These are phyloP conservation scores for Borostomias antarcticus DNA, from an alignment of 2,797 vertebrate species.

Conservation along the genomic window DNA sequence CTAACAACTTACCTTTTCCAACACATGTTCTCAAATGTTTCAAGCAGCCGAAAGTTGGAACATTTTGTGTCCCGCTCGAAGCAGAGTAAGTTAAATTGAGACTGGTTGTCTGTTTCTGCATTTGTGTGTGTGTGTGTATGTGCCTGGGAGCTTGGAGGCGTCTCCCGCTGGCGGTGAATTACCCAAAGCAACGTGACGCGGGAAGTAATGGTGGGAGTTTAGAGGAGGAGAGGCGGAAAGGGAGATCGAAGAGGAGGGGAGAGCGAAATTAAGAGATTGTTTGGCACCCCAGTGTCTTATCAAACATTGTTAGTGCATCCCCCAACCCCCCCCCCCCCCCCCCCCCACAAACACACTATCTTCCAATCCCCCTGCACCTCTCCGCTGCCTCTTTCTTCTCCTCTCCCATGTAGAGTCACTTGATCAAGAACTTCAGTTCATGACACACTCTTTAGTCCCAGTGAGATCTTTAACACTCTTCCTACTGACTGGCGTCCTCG, in stretches of 20 bases:
- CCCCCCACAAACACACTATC: too few species aligned
- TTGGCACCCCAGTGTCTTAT: slow-evolving; percentile 62
- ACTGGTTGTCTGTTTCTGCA: background rate
- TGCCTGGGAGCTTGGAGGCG: slow-evolving; percentile 53
- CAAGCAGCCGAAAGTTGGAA: slow-evolving; percentile 32
- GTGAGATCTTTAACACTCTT: too few species aligned
- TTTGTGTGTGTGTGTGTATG: background rate
- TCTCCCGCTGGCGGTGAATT: slow-evolving; percentile 68
- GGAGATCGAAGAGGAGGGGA: slow-evolving; percentile 21
- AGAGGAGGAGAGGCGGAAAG: slow-evolving; percentile 33
- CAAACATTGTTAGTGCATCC: slow-evolving; percentile 66
- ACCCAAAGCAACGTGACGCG: slow-evolving; percentile 62
- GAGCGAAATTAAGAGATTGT: slow-evolving; percentile 52
- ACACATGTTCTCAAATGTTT: slow-evolving; percentile 52
- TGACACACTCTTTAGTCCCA: too few species aligned
- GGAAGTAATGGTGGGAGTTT: slow-evolving; percentile 26
- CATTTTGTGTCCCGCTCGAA: slow-evolving; percentile 50
- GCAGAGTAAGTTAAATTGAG: slow-evolving; percentile 30
- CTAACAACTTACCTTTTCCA: slow-evolving; percentile 34
- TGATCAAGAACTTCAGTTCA: too few species aligned
- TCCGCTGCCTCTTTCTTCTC: too few species aligned
- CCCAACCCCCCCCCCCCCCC: too few species aligned
- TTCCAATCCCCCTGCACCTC: too few species aligned
- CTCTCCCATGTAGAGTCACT: too few species aligned
- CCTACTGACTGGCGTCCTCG: too few species aligned